Base-by-base conservation (phyloP, 2,888 invertebrate species). In the Archaeoteleia sp. region DNA sequence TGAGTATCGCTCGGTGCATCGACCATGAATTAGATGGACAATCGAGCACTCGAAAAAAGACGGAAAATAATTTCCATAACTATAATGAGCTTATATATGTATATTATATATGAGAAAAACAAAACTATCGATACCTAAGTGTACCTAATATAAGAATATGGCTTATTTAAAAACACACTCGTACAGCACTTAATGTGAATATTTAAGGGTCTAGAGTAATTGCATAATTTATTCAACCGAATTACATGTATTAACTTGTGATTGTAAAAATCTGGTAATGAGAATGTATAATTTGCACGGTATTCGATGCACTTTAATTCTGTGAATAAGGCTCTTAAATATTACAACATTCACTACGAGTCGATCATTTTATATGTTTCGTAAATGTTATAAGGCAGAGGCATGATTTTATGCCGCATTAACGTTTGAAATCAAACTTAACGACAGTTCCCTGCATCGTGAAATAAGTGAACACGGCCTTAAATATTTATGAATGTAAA, bases 21-120 rank as follows among this genome's bases (percentile, higher is more conserved):
- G 72, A 70, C 65, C 67, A 65, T 63, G 57, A 65, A 40, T 65
- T 65, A 60, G 37, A 55, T 66, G 40, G 39, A 70, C 54, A 46
- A 70, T 72, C 70, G 71, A 70, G 57, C 61, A 71, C 71, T 66
- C 55, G 60, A 60, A 46, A 7, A 71, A 72, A 63, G 60, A 43
- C 69, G 74, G 75, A 70, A 75, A 69, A 77, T 54, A 35, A 73
- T 81, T 84, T 83, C 78, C 79, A 77, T 80, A 81, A 82, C 75
- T 82, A 76, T 84, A 82, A 84, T 85, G 84, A 85, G 84, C 84
- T 85, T 85, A 84, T 83, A 81, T 67, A 74, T 83, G 81, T 85
- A 83, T 68, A 61, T 51, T 68, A 58, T 60, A 51, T 27, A 35
- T 27, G 40, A 10, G 42, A 48, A 83, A 79, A 15, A 14, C 43